phyloP scores from a whole-genome alignment of 2,888 invertebrate species.

The Nymphalis c-album region DNA sequence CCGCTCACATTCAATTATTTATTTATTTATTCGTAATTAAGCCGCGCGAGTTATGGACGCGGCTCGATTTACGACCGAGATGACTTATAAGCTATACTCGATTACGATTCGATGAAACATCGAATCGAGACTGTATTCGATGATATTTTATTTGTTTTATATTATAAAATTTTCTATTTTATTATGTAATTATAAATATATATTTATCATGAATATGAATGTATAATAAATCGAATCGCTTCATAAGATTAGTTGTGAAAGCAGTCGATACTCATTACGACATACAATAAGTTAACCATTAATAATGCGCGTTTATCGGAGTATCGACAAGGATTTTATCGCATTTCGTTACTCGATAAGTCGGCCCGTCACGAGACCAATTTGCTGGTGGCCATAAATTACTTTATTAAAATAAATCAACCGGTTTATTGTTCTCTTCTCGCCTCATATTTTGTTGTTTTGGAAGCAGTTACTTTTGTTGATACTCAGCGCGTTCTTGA shows the following conservation, averaged over 20 bases:
- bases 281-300: slow-evolving; percentile 66
- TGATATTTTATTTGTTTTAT: neutral
- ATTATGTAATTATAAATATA: neutral
- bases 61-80: slow-evolving; percentile 69
- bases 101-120: slow-evolving; percentile 35
- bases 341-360: slow-evolving; percentile 69
- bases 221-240: slow-evolving; percentile 11
- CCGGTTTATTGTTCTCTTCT: slow-evolving; percentile 76
- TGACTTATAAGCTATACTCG: slow-evolving; percentile 63
- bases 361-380: slow-evolving; percentile 70
- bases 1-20: slow-evolving; percentile 82
- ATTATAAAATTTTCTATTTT: neutral
- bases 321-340: slow-evolving; percentile 70
- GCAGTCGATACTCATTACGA: slow-evolving; percentile 57
- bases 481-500: slow-evolving; percentile 30
- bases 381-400: slow-evolving; percentile 77
- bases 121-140: slow-evolving; percentile 5
- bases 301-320: slow-evolving; percentile 65
- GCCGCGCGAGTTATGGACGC: slow-evolving; percentile 72
- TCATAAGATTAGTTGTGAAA: slow-evolving; percentile 19
- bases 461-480: slow-evolving; percentile 39
- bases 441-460: slow-evolving; percentile 71
- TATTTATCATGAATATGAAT: neutral
- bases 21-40: slow-evolving; percentile 83
- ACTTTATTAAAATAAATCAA: slow-evolving; percentile 80